Evolutionary conservation across 2,888 invertebrate species (phyloP).

Genomic region (Lymantria monacha): DNA sequence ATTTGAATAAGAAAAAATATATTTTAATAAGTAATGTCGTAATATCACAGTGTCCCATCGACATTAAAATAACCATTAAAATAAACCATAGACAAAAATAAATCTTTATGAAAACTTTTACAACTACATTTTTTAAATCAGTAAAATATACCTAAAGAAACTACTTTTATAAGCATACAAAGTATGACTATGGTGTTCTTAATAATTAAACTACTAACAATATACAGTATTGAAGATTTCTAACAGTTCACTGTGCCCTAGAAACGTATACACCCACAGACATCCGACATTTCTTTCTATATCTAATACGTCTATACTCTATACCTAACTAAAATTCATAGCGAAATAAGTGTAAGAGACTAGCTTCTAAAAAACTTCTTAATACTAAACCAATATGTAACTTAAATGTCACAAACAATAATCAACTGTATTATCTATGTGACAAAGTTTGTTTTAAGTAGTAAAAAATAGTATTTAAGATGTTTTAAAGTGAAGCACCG

Average conservation of each 20-base stretch:
- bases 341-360: slow-evolving; percentile 78
- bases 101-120: too few species aligned
- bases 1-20: too few species aligned
- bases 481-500: slow-evolving; percentile 36
- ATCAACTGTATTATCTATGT: neutral
- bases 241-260: slow-evolving; percentile 74
- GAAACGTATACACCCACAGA: slow-evolving; percentile 75
- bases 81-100: too few species aligned
- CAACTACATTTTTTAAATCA: too few species aligned
- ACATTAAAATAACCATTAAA: too few species aligned
- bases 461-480: slow-evolving; percentile 28
- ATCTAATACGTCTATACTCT: slow-evolving; percentile 50
- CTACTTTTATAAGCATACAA: neutral
- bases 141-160: too few species aligned
- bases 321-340: slow-evolving; percentile 81
- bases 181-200: neutral
- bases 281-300: slow-evolving; percentile 75
- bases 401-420: slow-evolving; percentile 1
- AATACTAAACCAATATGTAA: slow-evolving; percentile 7
- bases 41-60: too few species aligned
- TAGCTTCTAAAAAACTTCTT: slow-evolving; percentile 69
- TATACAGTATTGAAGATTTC: slow-evolving; percentile 65
- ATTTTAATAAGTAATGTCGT: too few species aligned
- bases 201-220: slow-evolving; percentile 45
- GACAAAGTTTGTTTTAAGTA: slow-evolving; percentile 29